Conservation (phyloP, 2,797 vertebrate species). For the Gymnoscopelus microlampas region DNA sequence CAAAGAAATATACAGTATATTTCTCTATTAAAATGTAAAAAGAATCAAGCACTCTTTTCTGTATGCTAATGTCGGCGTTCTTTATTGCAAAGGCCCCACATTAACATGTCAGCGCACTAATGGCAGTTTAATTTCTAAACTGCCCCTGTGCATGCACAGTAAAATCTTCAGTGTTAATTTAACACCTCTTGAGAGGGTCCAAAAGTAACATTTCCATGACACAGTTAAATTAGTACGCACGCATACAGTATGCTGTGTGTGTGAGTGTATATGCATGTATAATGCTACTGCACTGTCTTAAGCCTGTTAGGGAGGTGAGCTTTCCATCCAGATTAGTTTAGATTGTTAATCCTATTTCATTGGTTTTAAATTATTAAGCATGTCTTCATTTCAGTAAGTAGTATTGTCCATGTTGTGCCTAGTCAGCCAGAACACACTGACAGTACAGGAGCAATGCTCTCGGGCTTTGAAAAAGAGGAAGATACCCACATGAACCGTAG, state of each 20-base stretch:
- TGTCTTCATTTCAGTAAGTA: slow-evolving; percentile 61
- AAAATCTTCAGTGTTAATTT: no score
- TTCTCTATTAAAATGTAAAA: neutral
- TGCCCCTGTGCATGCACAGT: no score
- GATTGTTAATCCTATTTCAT: slow-evolving; percentile 60
- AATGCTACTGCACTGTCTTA: slow-evolving; percentile 28
- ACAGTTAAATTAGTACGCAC: no score
- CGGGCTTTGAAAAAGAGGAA: no score
- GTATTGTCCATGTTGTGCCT: slow-evolving; percentile 6
- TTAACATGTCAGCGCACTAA: slow-evolving; percentile 50
- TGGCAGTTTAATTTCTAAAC: slow-evolving; percentile 1
- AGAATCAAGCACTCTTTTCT: neutral
- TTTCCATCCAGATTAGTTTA: slow-evolving; percentile 65
- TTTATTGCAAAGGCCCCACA: slow-evolving; percentile 19
- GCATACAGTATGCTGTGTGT: neutral
- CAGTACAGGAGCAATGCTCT: no score
- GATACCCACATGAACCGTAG: no score
- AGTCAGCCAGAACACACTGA: slow-evolving; percentile 37
- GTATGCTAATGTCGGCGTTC: neutral
- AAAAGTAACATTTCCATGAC: no score
- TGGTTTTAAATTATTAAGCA: slow-evolving; percentile 44
- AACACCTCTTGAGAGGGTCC: no score
- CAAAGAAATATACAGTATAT: neutral
- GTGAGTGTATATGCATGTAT: slow-evolving; percentile 17
- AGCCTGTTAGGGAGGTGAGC: slow-evolving; percentile 51